Base-by-base conservation (phyloP, 1,140 invertebrate species). In the Eubasilissa regina region DNA sequence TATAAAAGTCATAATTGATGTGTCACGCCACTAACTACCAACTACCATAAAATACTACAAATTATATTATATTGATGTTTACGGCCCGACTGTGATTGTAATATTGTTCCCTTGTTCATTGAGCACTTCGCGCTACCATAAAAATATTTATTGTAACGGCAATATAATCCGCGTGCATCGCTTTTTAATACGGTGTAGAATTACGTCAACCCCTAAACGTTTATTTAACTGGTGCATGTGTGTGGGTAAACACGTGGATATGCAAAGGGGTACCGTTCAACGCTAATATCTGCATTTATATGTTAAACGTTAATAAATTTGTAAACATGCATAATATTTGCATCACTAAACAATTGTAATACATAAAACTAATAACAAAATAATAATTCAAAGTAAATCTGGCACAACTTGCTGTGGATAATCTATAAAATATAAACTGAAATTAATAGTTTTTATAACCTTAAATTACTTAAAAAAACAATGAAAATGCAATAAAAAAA, bases 121-220 rank as follows among this genome's bases (percentile, higher is more conserved):
- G 68, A 55, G 45, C 75, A 68, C 75, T 77, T 68, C 45, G 25
- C 62, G 25, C 25, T 4, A 13, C 62, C 60, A 66, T 77, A 77
- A 77, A 77, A 48, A 72, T 70, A 78, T 70, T 78, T 70, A 78
- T 55, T 55, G 55, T 72, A 55, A 44, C 47, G 21, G n/a, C 35
- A 21, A 17, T n/a, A 72, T 70, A 78, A 58, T 70, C 47, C 51
- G 9, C 45, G 53, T 75, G 19, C 35, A 66, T 64, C 58, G 64
- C 76, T 64, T 78, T 77, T 78, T 72, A 70, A 68, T 78, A 58
- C 15, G 43, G 62, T 45, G 17, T 64, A 58, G 53, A 75, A 75
- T 73, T 53, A 73, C 70, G 9, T 15, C 47, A 13, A 53, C 47
- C 47, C 70, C 25, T 66, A 15, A 15, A 47, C 8, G 21, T 44